Conservation (phyloP, 2,113 vertebrate genomes). For the Calypte anna region DNA sequence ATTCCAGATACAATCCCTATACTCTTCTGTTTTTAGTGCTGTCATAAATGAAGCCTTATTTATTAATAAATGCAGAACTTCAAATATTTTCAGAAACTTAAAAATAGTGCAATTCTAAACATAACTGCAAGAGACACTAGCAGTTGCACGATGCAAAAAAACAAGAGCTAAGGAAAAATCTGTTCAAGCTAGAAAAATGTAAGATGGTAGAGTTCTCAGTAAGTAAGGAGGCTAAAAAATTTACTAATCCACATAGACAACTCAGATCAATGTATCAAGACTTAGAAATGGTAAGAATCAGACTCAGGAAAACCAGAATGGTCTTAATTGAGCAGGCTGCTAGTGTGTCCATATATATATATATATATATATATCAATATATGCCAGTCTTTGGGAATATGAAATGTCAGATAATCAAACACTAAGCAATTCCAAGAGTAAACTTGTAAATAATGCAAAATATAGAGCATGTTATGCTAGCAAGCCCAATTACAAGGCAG, state of each 20-base stretch:
- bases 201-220: background rate
- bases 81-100: background rate
- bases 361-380: background rate
- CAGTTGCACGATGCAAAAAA: background rate
- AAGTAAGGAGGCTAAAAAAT: background rate
- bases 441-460: conserved; percentile 51
- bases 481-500: background rate
- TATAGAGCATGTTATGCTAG: background rate
- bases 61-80: background rate
- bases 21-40: background rate
- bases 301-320: background rate
- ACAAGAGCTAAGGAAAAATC: background rate
- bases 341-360: background rate
- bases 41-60: background rate
- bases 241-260: background rate
- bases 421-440: background rate
- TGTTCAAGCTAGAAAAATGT: background rate
- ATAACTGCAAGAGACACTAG: background rate
- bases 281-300: background rate
- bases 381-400: background rate
- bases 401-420: conserved; percentile 29
- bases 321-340: background rate
- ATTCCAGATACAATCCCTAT: background rate
- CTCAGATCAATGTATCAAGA: background rate
- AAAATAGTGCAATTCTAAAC: background rate